Evolutionary conservation across 2,888 invertebrate species (phyloP).

Genomic region (Thalpophila matura): DNA sequence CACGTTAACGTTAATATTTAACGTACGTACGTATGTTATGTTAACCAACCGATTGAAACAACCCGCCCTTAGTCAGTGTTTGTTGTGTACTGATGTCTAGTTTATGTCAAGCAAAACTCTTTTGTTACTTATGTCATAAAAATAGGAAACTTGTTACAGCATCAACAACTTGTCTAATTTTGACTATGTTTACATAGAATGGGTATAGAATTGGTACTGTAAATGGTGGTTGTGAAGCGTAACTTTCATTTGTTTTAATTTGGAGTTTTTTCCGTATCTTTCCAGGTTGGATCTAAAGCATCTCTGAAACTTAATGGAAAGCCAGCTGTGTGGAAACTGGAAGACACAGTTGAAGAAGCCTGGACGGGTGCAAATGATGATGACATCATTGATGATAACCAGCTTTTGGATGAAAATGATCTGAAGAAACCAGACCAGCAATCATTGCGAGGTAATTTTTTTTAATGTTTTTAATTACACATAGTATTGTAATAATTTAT

Average conservation of each 20-base stretch:
- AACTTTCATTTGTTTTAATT: neutral
- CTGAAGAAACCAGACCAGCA: conserved; percentile 96
- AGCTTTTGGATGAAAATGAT: conserved; percentile 97
- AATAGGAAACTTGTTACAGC: neutral
- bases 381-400: conserved; percentile 96
- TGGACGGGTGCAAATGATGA: conserved; percentile 92
- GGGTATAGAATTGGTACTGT: neutral
- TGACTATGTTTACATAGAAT: no score
- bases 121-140: no score
- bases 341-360: conserved; percentile 91
- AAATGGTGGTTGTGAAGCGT: neutral
- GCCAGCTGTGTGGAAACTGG: conserved; percentile 93
- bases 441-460: conserved; percentile 94
- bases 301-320: conserved; percentile 79
- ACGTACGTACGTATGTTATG: no score
- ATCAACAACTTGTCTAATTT: no score
- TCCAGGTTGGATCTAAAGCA: conserved; percentile 86
- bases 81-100: neutral
- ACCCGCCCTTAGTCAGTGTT: no score
- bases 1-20: no score
- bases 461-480: neutral
- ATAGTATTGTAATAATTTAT: neutral
- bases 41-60: no score
- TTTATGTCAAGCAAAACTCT: no score
- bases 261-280: conserved; percentile 6